These are phyloP conservation scores for Nymphalis c-album DNA, from an alignment of 2,888 invertebrate genomes.

Conservation along the genomic window DNA sequence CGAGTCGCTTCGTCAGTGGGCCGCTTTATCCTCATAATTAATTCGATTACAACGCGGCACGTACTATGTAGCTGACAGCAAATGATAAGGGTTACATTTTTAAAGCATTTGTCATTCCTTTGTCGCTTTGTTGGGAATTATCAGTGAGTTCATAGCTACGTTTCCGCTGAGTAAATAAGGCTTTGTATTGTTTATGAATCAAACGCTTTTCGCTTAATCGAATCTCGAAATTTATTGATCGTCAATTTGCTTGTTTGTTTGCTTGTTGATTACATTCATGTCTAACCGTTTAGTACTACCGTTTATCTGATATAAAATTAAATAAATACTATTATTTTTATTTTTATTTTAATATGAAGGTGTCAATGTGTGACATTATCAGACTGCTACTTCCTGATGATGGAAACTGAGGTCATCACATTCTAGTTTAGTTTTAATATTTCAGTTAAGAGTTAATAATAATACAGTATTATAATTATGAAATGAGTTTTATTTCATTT, in stretches of 20 bases:
- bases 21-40: conserved; percentile 41
- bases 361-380: no score
- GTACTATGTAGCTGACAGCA: conserved; percentile 47
- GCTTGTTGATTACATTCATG: no score
- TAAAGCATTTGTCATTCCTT: conserved; percentile 47
- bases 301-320: no score
- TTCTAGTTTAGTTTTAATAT: no score
- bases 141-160: conserved; percentile 16
- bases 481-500: no score
- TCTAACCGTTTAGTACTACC: no score
- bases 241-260: background rate
- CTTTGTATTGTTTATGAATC: background rate
- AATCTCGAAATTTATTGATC: background rate
- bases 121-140: conserved; percentile 39
- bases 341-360: no score
- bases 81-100: conserved; percentile 55
- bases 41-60: conserved; percentile 41
- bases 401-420: no score
- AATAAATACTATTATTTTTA: no score
- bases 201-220: background rate
- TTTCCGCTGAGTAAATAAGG: background rate
- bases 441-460: no score
- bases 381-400: no score
- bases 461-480: no score
- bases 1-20: conserved; percentile 13